Percentiles rank a stretch among this genome's conserved stretches.
Evolutionary conservation across 2,888 invertebrate species (phyloP).

Genomic region (Creontiades dilutus): DNA sequence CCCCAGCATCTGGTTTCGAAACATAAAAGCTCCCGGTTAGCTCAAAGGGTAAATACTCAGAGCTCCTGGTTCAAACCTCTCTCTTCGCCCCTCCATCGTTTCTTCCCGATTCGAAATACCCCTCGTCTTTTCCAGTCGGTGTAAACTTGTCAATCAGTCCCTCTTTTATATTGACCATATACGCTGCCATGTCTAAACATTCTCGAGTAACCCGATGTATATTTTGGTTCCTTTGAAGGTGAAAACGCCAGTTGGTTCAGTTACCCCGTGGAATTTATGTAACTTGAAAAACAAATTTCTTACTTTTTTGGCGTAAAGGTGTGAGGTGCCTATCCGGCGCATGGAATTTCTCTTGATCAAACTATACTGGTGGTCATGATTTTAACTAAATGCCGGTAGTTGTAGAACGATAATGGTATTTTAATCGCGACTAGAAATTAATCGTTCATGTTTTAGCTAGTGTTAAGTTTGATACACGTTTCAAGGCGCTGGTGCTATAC

Average conservation of each 20-base stretch:
- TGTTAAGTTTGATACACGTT: too few relatives aligned
- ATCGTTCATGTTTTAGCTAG: too few relatives aligned
- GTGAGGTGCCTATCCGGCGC: neutral
- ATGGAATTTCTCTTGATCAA: too few relatives aligned
- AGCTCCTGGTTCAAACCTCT: constrained; percentile 54
- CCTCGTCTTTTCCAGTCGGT: constrained; percentile 31
- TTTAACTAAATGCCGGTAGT: too few relatives aligned
- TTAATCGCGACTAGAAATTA: too few relatives aligned
- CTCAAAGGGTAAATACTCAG: constrained; percentile 62
- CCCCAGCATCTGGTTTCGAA: constrained; percentile 64
- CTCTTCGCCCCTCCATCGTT: constrained; percentile 14
- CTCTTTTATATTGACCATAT: constrained; percentile 68
- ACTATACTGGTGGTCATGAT: too few relatives aligned
- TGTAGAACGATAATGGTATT: too few relatives aligned
- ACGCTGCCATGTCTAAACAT: constrained; percentile 52
- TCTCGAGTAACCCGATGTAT: constrained; percentile 57
- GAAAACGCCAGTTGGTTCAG: constrained; percentile 26
- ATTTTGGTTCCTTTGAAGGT: constrained; percentile 65
- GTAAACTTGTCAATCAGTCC: constrained; percentile 69
- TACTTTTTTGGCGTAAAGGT: neutral
- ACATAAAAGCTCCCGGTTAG: constrained; percentile 57
- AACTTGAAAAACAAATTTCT: constrained; percentile 38
- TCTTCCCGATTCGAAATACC: constrained; percentile 20
- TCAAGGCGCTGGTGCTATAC: too few relatives aligned
- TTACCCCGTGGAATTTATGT: constrained; percentile 33